A percentile compares a stretch with the other conserved stretches of the same genome.
phyloP scores from a whole-genome alignment of 2,113 vertebrate species.

The human region DNA sequence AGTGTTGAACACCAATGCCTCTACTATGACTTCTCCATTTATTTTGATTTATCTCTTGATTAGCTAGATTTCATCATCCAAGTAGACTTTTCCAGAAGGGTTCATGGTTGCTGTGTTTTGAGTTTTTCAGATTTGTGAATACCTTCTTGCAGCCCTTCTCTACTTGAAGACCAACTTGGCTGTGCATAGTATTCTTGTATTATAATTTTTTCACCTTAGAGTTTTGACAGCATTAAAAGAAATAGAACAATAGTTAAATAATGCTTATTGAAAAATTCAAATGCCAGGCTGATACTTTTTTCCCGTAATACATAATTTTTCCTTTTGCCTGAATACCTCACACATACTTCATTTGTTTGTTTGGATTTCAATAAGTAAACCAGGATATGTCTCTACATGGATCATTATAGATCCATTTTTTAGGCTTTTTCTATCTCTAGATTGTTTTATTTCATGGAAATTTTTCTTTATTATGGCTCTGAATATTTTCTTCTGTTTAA shows the following conservation, averaged over 20 bases:
- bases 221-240: background rate
- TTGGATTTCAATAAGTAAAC: background rate
- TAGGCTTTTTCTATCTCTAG: background rate
- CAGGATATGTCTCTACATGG: background rate
- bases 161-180: background rate
- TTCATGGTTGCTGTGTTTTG: background rate
- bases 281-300: background rate
- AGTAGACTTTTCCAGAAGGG: background rate
- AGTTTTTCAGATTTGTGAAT: background rate
- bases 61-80: background rate
- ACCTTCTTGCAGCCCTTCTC: background rate
- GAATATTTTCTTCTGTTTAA: background rate
- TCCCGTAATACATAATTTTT: background rate
- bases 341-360: background rate
- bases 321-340: background rate
- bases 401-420: background rate
- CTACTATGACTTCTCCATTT: background rate
- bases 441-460: background rate
- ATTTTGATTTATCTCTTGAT: background rate
- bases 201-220: background rate
- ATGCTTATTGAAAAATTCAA: background rate
- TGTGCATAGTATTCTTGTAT: background rate
- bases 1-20: background rate
- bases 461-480: background rate
- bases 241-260: background rate